Percentiles rank a stretch among this genome's conserved stretches.
Evolutionary conservation across 2,113 vertebrate genomes (phyloP).

Genomic region (Falco punctatus): DNA sequence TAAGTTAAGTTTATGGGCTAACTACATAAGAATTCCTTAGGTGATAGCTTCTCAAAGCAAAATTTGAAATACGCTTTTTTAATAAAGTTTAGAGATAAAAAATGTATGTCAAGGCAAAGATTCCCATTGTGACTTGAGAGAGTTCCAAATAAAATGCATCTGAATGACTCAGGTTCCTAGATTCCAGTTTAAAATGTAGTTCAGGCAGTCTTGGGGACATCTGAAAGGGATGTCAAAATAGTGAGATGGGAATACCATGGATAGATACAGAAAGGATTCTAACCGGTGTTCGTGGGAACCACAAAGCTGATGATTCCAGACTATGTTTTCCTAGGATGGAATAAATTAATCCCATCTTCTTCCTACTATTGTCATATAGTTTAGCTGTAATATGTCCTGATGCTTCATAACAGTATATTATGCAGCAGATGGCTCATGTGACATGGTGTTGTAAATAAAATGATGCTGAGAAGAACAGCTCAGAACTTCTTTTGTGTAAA

Average conservation of each 20-base stretch:
- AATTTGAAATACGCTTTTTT: not conserved
- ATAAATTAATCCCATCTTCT: not conserved
- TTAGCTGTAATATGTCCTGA: not conserved
- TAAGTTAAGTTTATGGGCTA: not conserved
- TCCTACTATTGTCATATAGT: not conserved
- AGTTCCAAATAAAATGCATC: not conserved
- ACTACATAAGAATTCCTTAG: not conserved
- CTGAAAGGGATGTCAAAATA: not conserved
- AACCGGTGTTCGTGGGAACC: not conserved
- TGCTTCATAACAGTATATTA: not conserved
- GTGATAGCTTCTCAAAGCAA: not conserved
- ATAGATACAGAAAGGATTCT: not conserved
- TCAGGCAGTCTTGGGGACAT: not conserved
- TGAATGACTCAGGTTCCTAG: not conserved
- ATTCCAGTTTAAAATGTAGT: not conserved
- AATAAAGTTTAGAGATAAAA: not conserved
- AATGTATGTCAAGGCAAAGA: not conserved
- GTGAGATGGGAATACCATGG: not conserved
- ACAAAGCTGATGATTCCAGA: not conserved
- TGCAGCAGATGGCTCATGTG: not conserved
- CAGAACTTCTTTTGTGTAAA: not conserved
- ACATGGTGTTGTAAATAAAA: constrained; percentile 19
- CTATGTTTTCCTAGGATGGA: not conserved
- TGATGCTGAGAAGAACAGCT: not conserved
- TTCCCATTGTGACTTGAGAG: not conserved